Conservation (phyloP, 1,140 invertebrate genomes). For the Pentalonia nigronervosa region DNA sequence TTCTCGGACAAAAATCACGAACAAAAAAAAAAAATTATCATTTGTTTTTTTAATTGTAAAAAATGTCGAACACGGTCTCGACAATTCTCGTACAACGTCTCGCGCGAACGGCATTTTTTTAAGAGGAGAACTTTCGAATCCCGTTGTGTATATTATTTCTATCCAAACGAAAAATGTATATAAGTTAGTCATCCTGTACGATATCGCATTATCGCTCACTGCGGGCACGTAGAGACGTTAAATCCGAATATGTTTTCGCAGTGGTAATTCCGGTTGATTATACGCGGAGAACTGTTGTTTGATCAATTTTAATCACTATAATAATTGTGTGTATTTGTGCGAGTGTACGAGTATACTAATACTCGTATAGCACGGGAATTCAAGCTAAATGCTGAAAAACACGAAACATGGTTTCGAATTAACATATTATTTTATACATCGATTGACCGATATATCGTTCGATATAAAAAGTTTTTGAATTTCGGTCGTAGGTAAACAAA, state of each 20-base stretch:
- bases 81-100: not conserved
- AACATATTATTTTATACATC: not conserved
- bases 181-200: not conserved
- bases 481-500: not conserved
- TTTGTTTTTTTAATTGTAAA: not conserved
- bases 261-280: constrained; percentile 5
- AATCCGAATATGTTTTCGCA: not conserved
- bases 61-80: not conserved
- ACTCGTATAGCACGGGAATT: not conserved
- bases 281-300: not conserved
- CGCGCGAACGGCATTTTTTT: not conserved
- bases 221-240: not conserved
- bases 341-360: too few species aligned
- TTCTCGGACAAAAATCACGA: not conserved
- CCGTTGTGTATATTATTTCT: not conserved
- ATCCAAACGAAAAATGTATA: not conserved
- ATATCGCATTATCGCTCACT: not conserved
- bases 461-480: not conserved
- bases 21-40: not conserved
- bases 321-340: not conserved
- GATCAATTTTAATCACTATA: not conserved
- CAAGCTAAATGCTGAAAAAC: not conserved
- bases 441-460: not conserved
- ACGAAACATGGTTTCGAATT: not conserved
- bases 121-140: not conserved